Conservation (phyloP, 2,797 vertebrate species). For the Cuniculus paca region DNA sequence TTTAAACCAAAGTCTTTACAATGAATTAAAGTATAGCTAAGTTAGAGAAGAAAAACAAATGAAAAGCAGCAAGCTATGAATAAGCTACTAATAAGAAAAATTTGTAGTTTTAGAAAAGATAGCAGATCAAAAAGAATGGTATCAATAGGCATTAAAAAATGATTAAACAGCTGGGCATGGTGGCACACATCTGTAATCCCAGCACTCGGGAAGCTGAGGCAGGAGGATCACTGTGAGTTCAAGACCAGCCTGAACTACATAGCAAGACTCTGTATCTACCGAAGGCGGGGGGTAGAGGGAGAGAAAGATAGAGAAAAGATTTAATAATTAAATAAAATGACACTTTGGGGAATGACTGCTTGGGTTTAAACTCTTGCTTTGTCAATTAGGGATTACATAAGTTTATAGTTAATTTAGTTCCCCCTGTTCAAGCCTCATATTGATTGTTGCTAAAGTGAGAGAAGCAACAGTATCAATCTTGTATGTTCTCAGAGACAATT, state of each 20-base stretch:
- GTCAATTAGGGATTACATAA: background rate
- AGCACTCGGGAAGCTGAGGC: background rate
- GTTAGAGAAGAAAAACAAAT: background rate
- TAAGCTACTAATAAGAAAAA: background rate
- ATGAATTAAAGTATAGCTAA: slow-evolving; percentile 2
- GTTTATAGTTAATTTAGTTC: background rate
- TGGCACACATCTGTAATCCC: background rate
- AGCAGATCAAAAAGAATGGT: background rate
- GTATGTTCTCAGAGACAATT: background rate
- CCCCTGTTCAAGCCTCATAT: background rate
- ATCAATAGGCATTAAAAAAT: background rate
- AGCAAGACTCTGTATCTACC: background rate
- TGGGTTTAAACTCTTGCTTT: slow-evolving; percentile 83
- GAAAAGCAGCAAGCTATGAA: background rate
- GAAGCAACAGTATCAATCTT: background rate
- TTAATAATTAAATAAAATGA: background rate
- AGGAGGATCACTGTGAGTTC: background rate
- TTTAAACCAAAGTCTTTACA: slow-evolving; percentile 6
- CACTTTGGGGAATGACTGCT: background rate
- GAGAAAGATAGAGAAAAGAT: background rate
- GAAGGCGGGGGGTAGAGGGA: too few species aligned
- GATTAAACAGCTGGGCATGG: background rate
- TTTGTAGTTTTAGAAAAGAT: background rate
- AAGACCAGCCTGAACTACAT: background rate
- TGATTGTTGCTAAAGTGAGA: background rate